Base-by-base conservation (phyloP, 2,113 vertebrate species). In the Syrmaticus mikado region DNA sequence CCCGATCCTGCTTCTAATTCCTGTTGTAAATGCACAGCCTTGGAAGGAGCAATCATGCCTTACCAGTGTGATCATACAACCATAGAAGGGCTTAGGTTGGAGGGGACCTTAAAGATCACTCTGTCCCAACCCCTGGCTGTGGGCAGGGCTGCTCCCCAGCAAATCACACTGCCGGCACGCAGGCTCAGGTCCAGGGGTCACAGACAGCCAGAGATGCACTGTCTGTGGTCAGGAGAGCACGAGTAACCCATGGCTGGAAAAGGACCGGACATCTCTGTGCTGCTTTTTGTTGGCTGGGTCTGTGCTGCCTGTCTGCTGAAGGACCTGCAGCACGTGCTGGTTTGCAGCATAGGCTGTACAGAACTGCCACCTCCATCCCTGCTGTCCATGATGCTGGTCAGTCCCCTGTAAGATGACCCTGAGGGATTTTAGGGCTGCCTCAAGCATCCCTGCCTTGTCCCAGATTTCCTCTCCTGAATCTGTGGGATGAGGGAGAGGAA, bases 1-100 rank as follows among this genome's bases (percentile, higher is more conserved):
- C 34, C 6, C 85, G 97, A 93, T 92, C 96, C 94, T 94, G 93
- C 90, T 90, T 91, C 90, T 90, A 94, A 97, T 96, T 97, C 97
- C 96, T 96, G 96, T 95, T 95, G 95, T 87, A 90, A 96, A 95
- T 94, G 91, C 55, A 45, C 83, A 94, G 97, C 55, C 55, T 83
- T 9, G 70, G 74, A 85, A 70, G 45, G 94, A 40, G 7, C 41
- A 52, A 50, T 61, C 87, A 10, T 52, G 78, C 73, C 53, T 46
- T 3, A 0, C 53, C 4, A 6, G 8, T 40, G 71, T 7, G 65
- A 76, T 58, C 24, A 13, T 2, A 2, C 71, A 53, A 53, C 52
- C 52, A 53, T 53, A 53, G 52, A 53, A 53, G 52, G 52, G 52
- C 52, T 53, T 30, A 17, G 52, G 52, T 53, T 53, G 52, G 52